Percentiles rank a stretch among this genome's conserved stretches.
phyloP scores from a whole-genome alignment of 2,797 vertebrate genomes.

The Pangasius larnaudii region DNA sequence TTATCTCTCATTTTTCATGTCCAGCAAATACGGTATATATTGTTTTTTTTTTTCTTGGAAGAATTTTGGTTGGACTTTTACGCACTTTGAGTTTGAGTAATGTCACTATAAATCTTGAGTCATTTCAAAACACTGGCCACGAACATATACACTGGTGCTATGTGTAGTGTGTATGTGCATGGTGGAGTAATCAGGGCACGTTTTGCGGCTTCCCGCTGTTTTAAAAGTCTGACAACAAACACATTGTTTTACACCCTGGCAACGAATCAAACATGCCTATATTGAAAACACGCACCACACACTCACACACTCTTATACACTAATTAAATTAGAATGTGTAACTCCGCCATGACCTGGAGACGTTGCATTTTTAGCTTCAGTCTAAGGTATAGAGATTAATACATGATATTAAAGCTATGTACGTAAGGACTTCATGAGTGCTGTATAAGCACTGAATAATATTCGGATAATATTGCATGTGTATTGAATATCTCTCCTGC shows the following conservation, averaged over 20 bases:
- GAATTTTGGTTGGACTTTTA: constrained; percentile 16
- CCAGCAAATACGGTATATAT: neutral
- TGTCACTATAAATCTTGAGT: constrained; percentile 60
- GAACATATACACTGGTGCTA: constrained; percentile 10
- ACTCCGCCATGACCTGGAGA: constrained; percentile 49
- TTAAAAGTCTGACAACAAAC: constrained; percentile 64
- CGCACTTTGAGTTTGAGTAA: constrained; percentile 57
- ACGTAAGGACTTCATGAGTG: neutral
- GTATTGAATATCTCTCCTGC: neutral
- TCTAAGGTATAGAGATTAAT: constrained; percentile 37
- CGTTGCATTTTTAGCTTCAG: constrained; percentile 43
- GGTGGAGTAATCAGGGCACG: constrained; percentile 62
- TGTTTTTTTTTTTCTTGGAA: constrained; percentile 18
- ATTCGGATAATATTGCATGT: neutral
- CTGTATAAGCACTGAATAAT: neutral
- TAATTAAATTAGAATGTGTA: constrained; percentile 46
- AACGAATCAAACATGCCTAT: constrained; percentile 54
- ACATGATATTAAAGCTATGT: neutral
- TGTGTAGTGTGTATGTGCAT: constrained; percentile 40
- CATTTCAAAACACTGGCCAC: constrained; percentile 57
- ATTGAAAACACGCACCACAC: constrained; percentile 45
- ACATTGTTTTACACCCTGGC: constrained; percentile 58
- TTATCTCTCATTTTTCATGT: neutral
- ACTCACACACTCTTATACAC: constrained; percentile 29
- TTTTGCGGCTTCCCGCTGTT: constrained; percentile 56